Conservation (phyloP, 2,113 vertebrate species). For the Bos taurus region DNA sequence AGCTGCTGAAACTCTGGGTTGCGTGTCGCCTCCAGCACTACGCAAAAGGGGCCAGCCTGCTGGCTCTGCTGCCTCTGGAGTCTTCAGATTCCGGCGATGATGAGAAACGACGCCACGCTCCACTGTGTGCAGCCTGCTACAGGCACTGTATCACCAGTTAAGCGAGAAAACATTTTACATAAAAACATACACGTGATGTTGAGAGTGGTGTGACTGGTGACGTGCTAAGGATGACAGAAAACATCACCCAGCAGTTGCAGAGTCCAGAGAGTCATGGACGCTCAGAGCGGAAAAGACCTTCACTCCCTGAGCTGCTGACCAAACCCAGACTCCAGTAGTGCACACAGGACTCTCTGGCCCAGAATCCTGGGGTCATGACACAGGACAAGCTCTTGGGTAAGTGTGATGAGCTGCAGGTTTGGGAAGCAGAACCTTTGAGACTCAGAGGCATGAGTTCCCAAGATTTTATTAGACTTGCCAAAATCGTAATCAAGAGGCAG, state of each 20-base stretch:
- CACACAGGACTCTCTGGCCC: accelerated
- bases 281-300: background rate
- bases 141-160: accelerated
- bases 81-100: background rate
- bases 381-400: accelerated
- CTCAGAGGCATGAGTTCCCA: accelerated
- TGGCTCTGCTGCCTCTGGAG: background rate
- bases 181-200: accelerated
- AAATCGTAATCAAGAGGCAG: accelerated
- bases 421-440: background rate
- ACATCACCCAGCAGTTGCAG: accelerated
- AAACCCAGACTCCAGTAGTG: accelerated
- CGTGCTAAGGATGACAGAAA: background rate
- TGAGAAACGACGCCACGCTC: accelerated
- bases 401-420: background rate
- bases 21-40: accelerated
- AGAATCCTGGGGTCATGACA: background rate
- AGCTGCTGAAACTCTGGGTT: background rate
- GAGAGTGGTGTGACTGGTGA: accelerated
- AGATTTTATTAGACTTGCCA: background rate
- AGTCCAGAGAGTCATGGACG: background rate
- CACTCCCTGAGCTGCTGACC: background rate
- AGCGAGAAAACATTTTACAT: no score
- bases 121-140: accelerated
- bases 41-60: accelerated